These are phyloP conservation scores for Blera fallax DNA, from an alignment of 2,888 invertebrate genomes.

Conservation along the genomic window DNA sequence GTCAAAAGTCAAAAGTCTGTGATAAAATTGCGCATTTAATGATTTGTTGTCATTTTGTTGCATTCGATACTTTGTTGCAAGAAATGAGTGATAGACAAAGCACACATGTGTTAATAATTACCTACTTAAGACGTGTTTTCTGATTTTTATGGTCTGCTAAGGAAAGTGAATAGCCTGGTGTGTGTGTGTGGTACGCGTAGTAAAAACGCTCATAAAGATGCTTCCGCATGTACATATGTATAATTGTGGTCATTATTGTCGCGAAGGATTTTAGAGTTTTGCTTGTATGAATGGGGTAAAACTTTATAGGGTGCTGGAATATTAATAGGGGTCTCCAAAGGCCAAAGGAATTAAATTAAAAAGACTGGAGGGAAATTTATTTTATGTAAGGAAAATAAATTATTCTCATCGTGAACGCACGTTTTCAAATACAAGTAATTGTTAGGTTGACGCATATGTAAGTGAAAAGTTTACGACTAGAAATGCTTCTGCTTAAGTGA, in stretches of 20 bases:
- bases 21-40: conserved; percentile 25
- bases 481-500: no score
- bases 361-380: no score
- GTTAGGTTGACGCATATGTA: no score
- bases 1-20: conserved; percentile 13
- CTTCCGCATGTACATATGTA: not conserved
- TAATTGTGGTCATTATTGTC: not conserved
- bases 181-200: not conserved
- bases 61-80: conserved; percentile 5
- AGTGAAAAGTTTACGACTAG: no score
- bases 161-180: not conserved
- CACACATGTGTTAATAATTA: not conserved
- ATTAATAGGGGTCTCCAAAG: not conserved
- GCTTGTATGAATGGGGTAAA: not conserved
- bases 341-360: not conserved
- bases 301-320: not conserved
- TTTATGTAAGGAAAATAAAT: no score
- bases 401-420: not conserved
- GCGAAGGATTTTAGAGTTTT: not conserved
- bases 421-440: not conserved
- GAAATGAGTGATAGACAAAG: not conserved
- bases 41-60: conserved; percentile 29
- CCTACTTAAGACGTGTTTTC: not conserved
- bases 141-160: not conserved
- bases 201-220: conserved; percentile 1